These are phyloP conservation scores for Cervus canadensis DNA, from an alignment of 2,113 vertebrate genomes.

Conservation along the genomic window DNA sequence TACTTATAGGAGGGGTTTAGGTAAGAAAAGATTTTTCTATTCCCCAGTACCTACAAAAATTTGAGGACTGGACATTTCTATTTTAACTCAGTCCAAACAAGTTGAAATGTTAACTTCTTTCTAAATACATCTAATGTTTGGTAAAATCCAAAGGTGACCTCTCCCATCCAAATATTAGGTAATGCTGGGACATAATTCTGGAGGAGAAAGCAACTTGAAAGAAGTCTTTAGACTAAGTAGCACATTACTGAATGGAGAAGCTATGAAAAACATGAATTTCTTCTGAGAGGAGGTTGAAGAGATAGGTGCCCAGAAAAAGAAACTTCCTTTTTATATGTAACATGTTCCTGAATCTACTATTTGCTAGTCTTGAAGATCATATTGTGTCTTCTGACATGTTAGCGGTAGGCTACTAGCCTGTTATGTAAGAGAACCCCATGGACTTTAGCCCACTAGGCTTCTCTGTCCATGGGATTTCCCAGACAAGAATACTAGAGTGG, in stretches of 20 bases:
- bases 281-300: background rate
- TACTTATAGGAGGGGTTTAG: background rate
- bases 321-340: background rate
- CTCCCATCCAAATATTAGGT: background rate
- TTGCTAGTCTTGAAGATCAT: background rate
- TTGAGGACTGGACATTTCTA: background rate
- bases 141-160: background rate
- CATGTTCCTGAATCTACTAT: background rate
- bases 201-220: background rate
- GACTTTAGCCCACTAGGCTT: background rate
- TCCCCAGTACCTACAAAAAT: background rate
- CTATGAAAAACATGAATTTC: background rate
- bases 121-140: slow-evolving; percentile 9
- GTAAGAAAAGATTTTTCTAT: background rate
- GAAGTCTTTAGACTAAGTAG: background rate
- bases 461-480: background rate
- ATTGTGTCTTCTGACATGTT: background rate
- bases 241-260: background rate
- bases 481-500: background rate
- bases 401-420: background rate
- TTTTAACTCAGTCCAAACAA: slow-evolving; percentile 20
- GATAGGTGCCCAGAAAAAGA: background rate
- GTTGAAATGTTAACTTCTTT: slow-evolving; percentile 16
- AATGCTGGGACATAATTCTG: background rate
- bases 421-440: background rate